Base-by-base conservation (phyloP, 2,113 vertebrate genomes). In the Caranx ignobilis region DNA sequence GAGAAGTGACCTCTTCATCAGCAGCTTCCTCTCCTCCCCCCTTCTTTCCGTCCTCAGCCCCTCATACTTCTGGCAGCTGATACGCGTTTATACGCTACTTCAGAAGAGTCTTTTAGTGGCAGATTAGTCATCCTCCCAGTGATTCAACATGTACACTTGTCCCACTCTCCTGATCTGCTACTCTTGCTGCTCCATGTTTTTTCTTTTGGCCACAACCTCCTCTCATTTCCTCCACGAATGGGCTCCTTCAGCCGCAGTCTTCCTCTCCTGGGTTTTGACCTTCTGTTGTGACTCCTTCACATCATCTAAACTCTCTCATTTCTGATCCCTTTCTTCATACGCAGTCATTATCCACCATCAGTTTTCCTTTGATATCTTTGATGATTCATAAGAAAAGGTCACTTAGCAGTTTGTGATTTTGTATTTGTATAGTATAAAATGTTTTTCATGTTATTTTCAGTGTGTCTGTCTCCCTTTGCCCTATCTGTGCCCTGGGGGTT, bases 221-320 rank as follows among this genome's bases (percentile, higher is more conserved):
- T 74, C 74, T 89, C 88, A 90, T 91, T 91, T 91, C 85, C 85
- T 86, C 63, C 35, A 52, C 2, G 63, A 87, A 77, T 74, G 71
- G 55, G 54, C 71, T 88, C 66, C 75, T 77, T 89, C 52, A 81
- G 77, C 60, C 50, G 5, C 47, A 64, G 60, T 59, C 65, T 82
- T 82, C 59, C 84, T 86, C 72, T 86, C 57, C 47, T 63, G 55
- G 34, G 61, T 31, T 77, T 82, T 83, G 76, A 89, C 84, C 79
- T 75, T 83, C 77, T 85, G 60, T 66, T 52, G 52, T 57, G 70
- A 64, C 65, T 81, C 68, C 35, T 77, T 67, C 45, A 57, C 66
- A 32, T 69, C 13, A 5, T 56, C 57, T 65, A 34, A 65, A 82
- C 71, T 77, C 67, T 83, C 50, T 31, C 37, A 54, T 61, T 55